A percentile compares a stretch with the other conserved stretches of the same genome.
Conservation (phyloP, 2,113 vertebrate species). For the Mungos mungo region DNA sequence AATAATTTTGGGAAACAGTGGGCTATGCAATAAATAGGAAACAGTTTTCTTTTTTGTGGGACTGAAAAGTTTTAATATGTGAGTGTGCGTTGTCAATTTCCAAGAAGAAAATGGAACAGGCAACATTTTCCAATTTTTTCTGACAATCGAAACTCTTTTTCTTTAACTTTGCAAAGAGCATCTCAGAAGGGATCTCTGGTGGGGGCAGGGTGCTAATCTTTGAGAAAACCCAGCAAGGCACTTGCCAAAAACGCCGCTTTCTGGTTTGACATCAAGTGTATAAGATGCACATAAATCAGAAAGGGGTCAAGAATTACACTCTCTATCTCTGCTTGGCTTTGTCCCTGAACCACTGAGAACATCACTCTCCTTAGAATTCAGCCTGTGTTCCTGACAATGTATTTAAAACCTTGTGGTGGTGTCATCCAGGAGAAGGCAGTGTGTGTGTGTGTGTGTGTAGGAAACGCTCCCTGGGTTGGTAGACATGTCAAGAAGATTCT, state of each 20-base stretch:
- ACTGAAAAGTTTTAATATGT: not conserved
- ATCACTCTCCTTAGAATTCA: not conserved
- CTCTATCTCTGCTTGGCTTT: not conserved
- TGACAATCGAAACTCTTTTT: not conserved
- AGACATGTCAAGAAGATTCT: not conserved
- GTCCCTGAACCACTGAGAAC: not conserved
- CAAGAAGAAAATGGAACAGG: not conserved
- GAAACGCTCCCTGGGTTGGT: not conserved
- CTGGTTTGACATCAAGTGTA: not conserved
- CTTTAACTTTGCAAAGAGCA: not conserved
- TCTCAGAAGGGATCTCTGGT: not conserved
- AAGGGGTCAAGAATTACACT: not conserved
- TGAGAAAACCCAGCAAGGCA: not conserved
- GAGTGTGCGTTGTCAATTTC: not conserved
- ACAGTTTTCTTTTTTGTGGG: not conserved
- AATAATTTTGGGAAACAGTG: not conserved
- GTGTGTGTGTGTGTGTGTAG: not conserved
- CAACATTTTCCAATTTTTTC: not conserved
- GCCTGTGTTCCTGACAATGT: not conserved
- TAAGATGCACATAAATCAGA: not conserved
- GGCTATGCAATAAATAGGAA: not conserved
- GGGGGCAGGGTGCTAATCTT: not conserved
- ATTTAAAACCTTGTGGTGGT: not conserved
- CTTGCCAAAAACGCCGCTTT: not conserved
- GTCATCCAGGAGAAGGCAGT: not conserved